Conservation (phyloP, 2,888 invertebrate species). For the Agapetus fuscipes region DNA sequence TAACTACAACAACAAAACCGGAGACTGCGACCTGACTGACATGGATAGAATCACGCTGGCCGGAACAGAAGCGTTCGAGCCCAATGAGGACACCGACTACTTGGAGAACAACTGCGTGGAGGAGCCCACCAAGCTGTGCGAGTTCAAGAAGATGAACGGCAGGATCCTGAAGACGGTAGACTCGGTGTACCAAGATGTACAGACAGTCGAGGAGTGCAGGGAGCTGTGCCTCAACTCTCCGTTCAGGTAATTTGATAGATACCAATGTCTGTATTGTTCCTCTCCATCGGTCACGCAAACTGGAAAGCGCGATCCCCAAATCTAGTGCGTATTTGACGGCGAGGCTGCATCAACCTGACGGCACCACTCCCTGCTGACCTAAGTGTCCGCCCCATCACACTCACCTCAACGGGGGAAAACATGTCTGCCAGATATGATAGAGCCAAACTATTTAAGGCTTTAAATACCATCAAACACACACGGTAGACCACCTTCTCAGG, state of each 20-base stretch:
- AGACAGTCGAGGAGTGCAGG: slow-evolving; percentile 77
- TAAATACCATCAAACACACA: no score
- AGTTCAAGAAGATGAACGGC: slow-evolving; percentile 82
- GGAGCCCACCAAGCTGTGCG: slow-evolving; percentile 88
- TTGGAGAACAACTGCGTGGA: slow-evolving; percentile 90
- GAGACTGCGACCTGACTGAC: slow-evolving; percentile 78
- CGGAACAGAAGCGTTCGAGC: slow-evolving; percentile 68
- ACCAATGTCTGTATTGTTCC: no score
- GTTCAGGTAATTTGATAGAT: slow-evolving; percentile 50
- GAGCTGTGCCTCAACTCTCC: slow-evolving; percentile 83
- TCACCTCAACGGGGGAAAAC: no score
- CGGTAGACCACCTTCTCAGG: no score
- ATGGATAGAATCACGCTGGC: slow-evolving; percentile 87
- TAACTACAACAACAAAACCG: slow-evolving; percentile 78
- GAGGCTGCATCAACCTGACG: no score
- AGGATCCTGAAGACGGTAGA: slow-evolving; percentile 89
- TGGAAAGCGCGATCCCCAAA: no score
- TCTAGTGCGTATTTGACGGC: no score
- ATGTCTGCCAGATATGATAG: no score
- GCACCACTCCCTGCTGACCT: no score
- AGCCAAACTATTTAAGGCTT: no score
- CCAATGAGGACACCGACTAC: slow-evolving; percentile 64
- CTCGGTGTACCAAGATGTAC: slow-evolving; percentile 84
- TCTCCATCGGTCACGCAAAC: no score
- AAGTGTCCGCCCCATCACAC: no score